Evolutionary conservation across 2,888 invertebrate genomes (phyloP).

Genomic region (Himalopsyche anomala): DNA sequence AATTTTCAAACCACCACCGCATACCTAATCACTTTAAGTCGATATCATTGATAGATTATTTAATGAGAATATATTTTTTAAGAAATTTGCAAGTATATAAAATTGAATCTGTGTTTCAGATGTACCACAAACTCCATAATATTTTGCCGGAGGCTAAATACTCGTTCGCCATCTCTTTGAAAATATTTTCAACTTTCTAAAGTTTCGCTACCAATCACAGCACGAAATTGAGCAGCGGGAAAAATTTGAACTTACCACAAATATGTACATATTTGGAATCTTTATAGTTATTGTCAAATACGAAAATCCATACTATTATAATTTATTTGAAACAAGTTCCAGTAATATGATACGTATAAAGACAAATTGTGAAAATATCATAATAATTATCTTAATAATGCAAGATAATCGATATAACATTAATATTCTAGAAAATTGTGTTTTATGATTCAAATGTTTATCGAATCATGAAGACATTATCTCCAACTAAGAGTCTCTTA

Average conservation of each 20-base stretch:
- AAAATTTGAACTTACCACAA: neutral
- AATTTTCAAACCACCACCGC: constrained; percentile 23
- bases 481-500: too few relatives aligned
- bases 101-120: constrained; percentile 52
- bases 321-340: too few relatives aligned
- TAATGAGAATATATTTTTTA: neutral
- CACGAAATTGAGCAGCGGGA: neutral
- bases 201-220: constrained; percentile 58
- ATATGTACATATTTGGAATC: too few relatives aligned
- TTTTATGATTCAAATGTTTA: too few relatives aligned
- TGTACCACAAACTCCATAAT: constrained; percentile 59
- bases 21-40: neutral
- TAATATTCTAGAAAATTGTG: too few relatives aligned
- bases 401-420: too few relatives aligned
- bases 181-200: constrained; percentile 65
- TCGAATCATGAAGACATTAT: too few relatives aligned
- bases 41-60: neutral
- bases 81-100: constrained; percentile 25
- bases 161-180: constrained; percentile 63
- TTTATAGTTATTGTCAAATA: too few relatives aligned
- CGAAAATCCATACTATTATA: too few relatives aligned
- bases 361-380: too few relatives aligned
- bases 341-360: too few relatives aligned
- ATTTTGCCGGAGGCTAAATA: constrained; percentile 59
- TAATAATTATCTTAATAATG: too few relatives aligned